Conservation (phyloP, 2,888 invertebrate species). For the Sympetrum striolatum region DNA sequence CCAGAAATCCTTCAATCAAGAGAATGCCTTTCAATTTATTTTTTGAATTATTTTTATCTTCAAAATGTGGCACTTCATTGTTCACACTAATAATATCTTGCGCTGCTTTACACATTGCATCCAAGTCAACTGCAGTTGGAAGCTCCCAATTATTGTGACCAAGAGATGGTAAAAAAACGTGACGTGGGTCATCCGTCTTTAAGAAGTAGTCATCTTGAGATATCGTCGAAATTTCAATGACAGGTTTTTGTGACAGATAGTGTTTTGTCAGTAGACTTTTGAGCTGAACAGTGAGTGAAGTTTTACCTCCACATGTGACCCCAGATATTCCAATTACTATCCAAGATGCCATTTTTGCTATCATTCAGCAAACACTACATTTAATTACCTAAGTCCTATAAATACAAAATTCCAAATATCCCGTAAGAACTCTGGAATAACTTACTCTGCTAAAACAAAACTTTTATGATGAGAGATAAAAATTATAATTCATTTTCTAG, state of each 20-base stretch:
- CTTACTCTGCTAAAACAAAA: too few relatives aligned
- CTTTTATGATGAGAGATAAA: too few relatives aligned
- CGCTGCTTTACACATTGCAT: constrained; percentile 70
- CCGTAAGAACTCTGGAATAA: too few relatives aligned
- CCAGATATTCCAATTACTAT: constrained; percentile 76
- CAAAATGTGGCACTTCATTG: background rate
- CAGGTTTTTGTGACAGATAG: background rate
- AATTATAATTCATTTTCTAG: background rate
- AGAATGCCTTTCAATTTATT: background rate
- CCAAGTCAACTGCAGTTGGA: constrained; percentile 75
- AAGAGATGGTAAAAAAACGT: constrained; percentile 68
- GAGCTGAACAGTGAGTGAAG: constrained; percentile 71
- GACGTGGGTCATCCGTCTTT: constrained; percentile 70
- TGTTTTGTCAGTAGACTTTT: constrained; percentile 55
- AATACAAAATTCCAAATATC: too few relatives aligned
- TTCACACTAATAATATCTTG: constrained; percentile 50
- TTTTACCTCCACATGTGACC: constrained; percentile 85
- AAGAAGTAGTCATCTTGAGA: constrained; percentile 81
- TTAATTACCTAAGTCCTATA: too few relatives aligned
- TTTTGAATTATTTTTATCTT: background rate
- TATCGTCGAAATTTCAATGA: constrained; percentile 62
- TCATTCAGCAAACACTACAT: background rate
- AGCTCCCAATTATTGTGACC: constrained; percentile 80
- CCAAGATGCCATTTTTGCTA: constrained; percentile 61
- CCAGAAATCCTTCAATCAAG: constrained; percentile 78